Percentiles rank a stretch among this genome's conserved stretches.
phyloP scores from a whole-genome alignment of 2,113 vertebrate species.

The Chroicocephalus ridibundus region DNA sequence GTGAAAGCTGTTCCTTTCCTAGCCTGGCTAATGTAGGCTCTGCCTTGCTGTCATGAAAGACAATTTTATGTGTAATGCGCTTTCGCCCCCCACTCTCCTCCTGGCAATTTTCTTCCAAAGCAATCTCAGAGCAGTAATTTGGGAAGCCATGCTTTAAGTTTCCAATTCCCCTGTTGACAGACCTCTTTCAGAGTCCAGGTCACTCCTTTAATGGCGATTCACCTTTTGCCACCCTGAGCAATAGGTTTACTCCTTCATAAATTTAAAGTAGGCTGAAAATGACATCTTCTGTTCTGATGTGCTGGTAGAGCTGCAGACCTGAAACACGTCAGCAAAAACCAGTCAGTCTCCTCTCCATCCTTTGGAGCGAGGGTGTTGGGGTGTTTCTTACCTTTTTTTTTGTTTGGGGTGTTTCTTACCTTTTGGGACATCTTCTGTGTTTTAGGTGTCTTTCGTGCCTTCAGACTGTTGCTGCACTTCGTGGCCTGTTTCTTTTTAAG shows the following conservation, averaged over 20 bases:
- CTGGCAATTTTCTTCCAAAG: slow-evolving; percentile 17
- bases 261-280: slow-evolving; percentile 4
- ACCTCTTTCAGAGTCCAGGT: slow-evolving; percentile 1
- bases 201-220: not conserved
- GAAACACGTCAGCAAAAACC: not conserved
- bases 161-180: slow-evolving; percentile 9
- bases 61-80: not conserved
- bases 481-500: not conserved
- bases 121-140: slow-evolving; percentile 24
- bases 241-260: slow-evolving; percentile 22
- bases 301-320: not conserved
- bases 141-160: not conserved
- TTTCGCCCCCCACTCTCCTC: not conserved
- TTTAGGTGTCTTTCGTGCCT: not conserved
- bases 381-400: not conserved
- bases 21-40: not conserved
- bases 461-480: not conserved
- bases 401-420: not conserved
- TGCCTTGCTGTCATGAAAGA: not conserved
- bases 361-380: not conserved
- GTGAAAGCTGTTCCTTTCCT: not conserved
- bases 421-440: not conserved
- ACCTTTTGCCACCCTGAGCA: not conserved
- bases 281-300: not conserved
- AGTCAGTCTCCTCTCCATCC: not conserved